These are phyloP conservation scores for Oxycera nigricornis DNA, from an alignment of 2,888 invertebrate species.

Conservation along the genomic window DNA sequence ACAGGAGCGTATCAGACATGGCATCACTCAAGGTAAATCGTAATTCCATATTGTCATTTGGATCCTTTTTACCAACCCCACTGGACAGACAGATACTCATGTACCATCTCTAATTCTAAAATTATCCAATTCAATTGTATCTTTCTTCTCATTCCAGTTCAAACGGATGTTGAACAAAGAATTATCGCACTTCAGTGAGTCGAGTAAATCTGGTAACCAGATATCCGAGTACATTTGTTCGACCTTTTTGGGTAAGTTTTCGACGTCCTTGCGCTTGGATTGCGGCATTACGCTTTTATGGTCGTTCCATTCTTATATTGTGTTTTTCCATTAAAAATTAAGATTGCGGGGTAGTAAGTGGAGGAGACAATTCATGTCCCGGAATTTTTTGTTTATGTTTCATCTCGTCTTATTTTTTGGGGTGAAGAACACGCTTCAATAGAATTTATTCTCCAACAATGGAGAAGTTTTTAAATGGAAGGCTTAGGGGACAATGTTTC, in stretches of 20 bases:
- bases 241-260: slow-evolving; percentile 94
- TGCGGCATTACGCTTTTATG: not conserved
- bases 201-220: slow-evolving; percentile 98
- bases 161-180: slow-evolving; percentile 99
- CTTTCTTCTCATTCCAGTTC: slow-evolving; percentile 74
- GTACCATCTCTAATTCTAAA: slow-evolving; percentile 11
- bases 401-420: too few species aligned
- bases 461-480: too few species aligned
- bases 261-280: not conserved
- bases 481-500: too few species aligned
- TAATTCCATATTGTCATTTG: not conserved
- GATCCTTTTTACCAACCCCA: not conserved
- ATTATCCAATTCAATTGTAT: slow-evolving; percentile 24
- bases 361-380: too few species aligned
- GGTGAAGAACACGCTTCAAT: too few species aligned
- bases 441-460: too few species aligned
- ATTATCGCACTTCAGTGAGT: slow-evolving; percentile 98
- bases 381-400: too few species aligned
- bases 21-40: slow-evolving; percentile 97
- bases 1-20: slow-evolving; percentile 99
- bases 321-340: not conserved
- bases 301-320: not conserved
- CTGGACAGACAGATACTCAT: not conserved
- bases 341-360: too few species aligned
- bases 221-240: slow-evolving; percentile 99